Evolutionary conservation across 2,797 vertebrate species (phyloP), one percentile per base, ranked within the genome.

Genomic region (Tachyglossus aculeatus): DNA sequence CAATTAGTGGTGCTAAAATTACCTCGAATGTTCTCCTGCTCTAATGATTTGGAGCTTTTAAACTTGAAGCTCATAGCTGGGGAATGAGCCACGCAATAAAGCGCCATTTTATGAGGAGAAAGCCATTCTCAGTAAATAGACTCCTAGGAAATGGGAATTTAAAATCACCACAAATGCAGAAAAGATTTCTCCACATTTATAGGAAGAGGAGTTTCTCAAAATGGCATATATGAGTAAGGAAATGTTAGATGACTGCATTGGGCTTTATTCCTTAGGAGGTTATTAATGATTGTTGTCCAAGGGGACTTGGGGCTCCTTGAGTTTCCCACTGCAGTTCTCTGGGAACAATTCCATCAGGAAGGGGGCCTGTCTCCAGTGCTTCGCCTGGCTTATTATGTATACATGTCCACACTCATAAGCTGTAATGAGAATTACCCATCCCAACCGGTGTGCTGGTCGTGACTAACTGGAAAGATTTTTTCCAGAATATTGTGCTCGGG

Each of bases 1-100:
- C 83, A 83, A 79, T 71, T 73, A 69, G 70, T 33, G n/a, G 77
- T 76, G 73, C 75, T 85, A 86, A 87, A 67, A 73, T 70, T 80
- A 74, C 51, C 88, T 70, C 63, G 78, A 52, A n/a, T 1, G 0
- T 44, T 53, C 67, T 71, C 38, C 65, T 60, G 52, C 38, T 38
- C 34, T 62, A 54, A 6, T 78, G 81, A 62, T 14, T 1, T 61
- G 66, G 40, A 69, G 76, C 66, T 40, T 77, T 53, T 19, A 41
- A 25, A 61, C 19, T 1, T 3, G 7, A 34, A 6, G 51, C 40
- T 60, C 37, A 48, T 12, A 54, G 1, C 1, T 44, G 38, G 37
- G 47, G 54, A 24, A 5, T 0, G 4, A 71, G 34, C 27, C 16
- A 24, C 1, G 6, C 7, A 18, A 6, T 4, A 9, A 44, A n/a